Percentiles rank a stretch among this genome's conserved stretches.
Conservation (phyloP, 2,113 vertebrate genomes). For the Xiphophorus hellerii region DNA sequence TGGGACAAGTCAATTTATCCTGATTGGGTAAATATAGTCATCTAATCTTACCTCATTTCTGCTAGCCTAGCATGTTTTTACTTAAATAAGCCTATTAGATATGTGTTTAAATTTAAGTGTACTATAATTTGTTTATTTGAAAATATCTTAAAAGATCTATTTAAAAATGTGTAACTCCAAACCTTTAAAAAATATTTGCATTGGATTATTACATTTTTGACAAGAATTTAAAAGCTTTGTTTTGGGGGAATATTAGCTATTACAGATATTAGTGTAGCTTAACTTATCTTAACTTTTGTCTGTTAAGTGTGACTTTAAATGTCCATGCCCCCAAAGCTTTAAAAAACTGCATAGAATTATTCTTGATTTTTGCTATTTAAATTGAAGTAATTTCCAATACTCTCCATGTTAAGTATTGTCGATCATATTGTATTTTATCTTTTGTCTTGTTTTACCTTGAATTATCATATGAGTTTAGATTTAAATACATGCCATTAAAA, state of each 20-base stretch:
- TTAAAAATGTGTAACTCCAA: too few species aligned
- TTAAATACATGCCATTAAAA: not conserved
- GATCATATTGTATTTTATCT: not conserved
- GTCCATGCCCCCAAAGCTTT: not conserved
- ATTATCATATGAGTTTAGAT: not conserved
- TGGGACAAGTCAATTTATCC: not conserved
- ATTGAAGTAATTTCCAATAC: not conserved
- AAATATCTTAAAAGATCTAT: too few species aligned
- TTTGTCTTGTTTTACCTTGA: not conserved
- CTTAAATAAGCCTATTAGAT: too few species aligned
- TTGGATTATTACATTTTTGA: too few species aligned
- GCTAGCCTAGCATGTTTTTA: too few species aligned
- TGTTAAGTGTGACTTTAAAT: not conserved
- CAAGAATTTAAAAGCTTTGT: too few species aligned
- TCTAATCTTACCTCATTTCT: not conserved
- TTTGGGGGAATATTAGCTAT: too few species aligned
- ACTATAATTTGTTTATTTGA: too few species aligned
- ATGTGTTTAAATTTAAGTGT: too few species aligned
- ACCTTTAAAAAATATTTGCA: too few species aligned
- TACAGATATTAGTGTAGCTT: too few species aligned
- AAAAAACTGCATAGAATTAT: not conserved
- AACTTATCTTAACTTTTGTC: not conserved
- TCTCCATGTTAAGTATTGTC: not conserved
- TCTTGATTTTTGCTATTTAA: not conserved
- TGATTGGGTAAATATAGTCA: not conserved